These are phyloP conservation scores for Coremacera marginata DNA, from an alignment of 2,888 invertebrate species.

Conservation along the genomic window DNA sequence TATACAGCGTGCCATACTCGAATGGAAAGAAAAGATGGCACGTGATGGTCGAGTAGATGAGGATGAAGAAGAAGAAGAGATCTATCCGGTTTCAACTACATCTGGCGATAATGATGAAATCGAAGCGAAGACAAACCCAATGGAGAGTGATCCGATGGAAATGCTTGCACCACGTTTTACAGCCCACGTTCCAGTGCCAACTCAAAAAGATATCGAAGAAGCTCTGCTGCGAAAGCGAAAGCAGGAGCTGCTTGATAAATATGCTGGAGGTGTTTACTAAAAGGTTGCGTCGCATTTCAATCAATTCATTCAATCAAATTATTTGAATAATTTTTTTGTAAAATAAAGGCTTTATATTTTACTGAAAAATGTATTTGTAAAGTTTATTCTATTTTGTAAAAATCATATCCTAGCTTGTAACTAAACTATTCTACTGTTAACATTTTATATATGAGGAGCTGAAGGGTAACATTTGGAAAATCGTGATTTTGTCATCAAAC, in stretches of 20 bases:
- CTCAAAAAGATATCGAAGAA: conserved; percentile 94
- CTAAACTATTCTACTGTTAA: no score
- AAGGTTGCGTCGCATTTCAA: background rate
- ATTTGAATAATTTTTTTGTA: no score
- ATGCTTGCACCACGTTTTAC: conserved; percentile 74
- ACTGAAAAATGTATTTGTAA: no score
- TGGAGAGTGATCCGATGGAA: conserved; percentile 64
- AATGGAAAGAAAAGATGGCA: conserved; percentile 77
- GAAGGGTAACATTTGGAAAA: no score
- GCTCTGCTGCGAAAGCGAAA: conserved; percentile 92
- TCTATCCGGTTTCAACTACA: conserved; percentile 66
- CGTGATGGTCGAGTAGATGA: conserved; percentile 79
- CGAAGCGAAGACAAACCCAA: conserved; percentile 37
- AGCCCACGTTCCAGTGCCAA: conserved; percentile 92
- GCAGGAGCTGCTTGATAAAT: conserved; percentile 89
- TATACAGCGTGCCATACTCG: conserved; percentile 73
- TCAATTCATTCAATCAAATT: no score
- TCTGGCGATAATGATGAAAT: conserved; percentile 56
- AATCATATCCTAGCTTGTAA: no score
- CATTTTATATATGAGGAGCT: no score
- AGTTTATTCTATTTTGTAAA: no score
- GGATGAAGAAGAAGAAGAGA: conserved; percentile 78
- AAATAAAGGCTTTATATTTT: no score
- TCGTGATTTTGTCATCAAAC: no score
- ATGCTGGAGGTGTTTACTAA: conserved; percentile 70